Conservation (phyloP, 2,797 vertebrate species). For the Characodon lateralis region DNA sequence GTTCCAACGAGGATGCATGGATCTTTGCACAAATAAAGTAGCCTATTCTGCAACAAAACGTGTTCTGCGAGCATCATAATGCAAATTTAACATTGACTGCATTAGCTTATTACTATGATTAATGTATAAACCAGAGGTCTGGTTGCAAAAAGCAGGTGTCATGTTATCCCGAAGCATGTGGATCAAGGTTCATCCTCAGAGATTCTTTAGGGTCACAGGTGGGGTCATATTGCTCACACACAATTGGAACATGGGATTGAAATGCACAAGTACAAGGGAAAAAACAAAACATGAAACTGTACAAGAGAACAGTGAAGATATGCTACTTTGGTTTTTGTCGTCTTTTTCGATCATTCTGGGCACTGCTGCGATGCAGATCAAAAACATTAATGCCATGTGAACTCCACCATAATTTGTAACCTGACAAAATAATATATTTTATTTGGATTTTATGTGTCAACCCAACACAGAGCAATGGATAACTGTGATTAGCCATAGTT, state of each 20-base stretch:
- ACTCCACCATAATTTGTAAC: not conserved
- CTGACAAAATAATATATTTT: not conserved
- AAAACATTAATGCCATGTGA: not conserved
- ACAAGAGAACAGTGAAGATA: too few relatives aligned
- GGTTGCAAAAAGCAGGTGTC: slow-evolving; percentile 83
- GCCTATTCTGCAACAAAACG: slow-evolving; percentile 55
- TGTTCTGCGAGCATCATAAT: slow-evolving; percentile 11
- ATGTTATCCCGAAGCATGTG: slow-evolving; percentile 86
- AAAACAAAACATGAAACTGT: not conserved
- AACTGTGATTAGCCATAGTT: not conserved
- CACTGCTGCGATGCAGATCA: not conserved
- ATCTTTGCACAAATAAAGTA: slow-evolving; percentile 84
- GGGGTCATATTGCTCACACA: slow-evolving; percentile 73
- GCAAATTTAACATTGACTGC: not conserved
- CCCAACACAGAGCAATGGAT: not conserved
- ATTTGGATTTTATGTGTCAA: not conserved
- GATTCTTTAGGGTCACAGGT: not conserved
- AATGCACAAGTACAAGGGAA: too few relatives aligned
- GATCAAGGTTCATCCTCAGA: slow-evolving; percentile 76
- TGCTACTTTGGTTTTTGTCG: not conserved
- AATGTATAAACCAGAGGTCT: slow-evolving; percentile 80
- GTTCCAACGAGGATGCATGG: slow-evolving; percentile 73
- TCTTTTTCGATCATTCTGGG: not conserved
- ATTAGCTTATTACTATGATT: slow-evolving; percentile 2
- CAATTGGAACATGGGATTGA: slow-evolving; percentile 67